These are phyloP conservation scores for Zaprionus obscuricornis DNA, from an alignment of 2,888 invertebrate species.

Conservation along the genomic window DNA sequence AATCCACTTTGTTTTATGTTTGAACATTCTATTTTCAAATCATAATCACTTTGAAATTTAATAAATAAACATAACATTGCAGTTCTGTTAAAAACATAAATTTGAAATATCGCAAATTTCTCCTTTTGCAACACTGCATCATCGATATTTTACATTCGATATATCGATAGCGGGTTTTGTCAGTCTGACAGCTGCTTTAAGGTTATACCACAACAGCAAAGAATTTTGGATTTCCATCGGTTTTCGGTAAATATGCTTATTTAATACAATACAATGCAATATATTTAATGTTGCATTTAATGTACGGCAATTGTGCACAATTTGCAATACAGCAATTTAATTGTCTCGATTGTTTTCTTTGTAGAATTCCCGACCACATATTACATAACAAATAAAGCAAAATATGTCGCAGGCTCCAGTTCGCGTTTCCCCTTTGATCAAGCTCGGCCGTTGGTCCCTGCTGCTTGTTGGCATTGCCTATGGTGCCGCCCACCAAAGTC, in stretches of 20 bases:
- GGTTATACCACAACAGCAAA: slow-evolving; percentile 60
- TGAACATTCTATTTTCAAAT: too few relatives aligned
- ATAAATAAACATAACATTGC: too few relatives aligned
- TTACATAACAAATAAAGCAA: slow-evolving; percentile 80
- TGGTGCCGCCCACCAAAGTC: slow-evolving; percentile 89
- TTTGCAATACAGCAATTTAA: not conserved
- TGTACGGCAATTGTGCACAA: not conserved
- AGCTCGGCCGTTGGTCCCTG: slow-evolving; percentile 92
- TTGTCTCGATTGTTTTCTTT: slow-evolving; percentile 28
- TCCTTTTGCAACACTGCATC: slow-evolving; percentile 30
- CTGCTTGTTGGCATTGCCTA: slow-evolving; percentile 89
- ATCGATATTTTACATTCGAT: slow-evolving; percentile 10
- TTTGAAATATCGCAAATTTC: too few relatives aligned
- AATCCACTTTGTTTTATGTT: too few relatives aligned
- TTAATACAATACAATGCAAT: slow-evolving; percentile 1
- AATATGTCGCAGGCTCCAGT: slow-evolving; percentile 86
- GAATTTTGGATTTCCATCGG: slow-evolving; percentile 37
- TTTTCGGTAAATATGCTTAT: slow-evolving; percentile 57
- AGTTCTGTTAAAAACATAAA: not conserved
- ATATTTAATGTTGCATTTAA: not conserved
- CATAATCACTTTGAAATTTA: too few relatives aligned
- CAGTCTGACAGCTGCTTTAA: slow-evolving; percentile 74
- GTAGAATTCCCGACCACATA: slow-evolving; percentile 57
- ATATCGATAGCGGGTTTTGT: slow-evolving; percentile 43
- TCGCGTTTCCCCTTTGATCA: slow-evolving; percentile 91